Conservation (phyloP, 2,888 invertebrate genomes). For the Synergus japonicus region DNA sequence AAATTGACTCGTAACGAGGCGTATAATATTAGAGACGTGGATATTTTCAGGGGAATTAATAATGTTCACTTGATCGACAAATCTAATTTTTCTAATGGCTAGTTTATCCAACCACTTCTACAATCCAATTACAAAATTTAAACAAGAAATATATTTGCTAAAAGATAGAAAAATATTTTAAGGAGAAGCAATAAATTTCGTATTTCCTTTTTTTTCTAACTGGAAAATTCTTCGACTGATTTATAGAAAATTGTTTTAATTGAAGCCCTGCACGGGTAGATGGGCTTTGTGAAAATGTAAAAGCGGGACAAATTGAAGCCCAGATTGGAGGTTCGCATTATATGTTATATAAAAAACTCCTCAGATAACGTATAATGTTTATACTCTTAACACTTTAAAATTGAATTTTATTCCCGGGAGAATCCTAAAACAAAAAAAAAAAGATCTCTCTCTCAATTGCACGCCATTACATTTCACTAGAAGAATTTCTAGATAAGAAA, state of each 20-base stretch:
- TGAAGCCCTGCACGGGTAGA: background rate
- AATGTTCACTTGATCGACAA: background rate
- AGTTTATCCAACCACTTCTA: background rate
- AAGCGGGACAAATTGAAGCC: background rate
- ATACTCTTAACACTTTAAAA: background rate
- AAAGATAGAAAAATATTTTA: background rate
- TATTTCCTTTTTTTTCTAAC: too few species aligned
- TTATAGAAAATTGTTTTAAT: background rate
- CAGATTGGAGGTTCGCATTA: background rate
- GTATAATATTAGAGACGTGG: background rate
- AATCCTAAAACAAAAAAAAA: background rate
- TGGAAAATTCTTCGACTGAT: background rate
- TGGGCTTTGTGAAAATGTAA: background rate
- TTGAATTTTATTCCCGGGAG: background rate
- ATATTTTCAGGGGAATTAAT: background rate
- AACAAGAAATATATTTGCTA: background rate
- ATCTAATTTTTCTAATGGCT: background rate
- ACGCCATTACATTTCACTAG: background rate
- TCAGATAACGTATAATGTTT: background rate
- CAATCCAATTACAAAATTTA: background rate
- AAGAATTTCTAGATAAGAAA: background rate
- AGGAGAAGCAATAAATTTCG: too few species aligned
- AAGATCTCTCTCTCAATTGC: background rate
- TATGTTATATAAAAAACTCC: too few species aligned
- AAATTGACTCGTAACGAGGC: slow-evolving; percentile 10